Evolutionary conservation across 1,140 invertebrate genomes (phyloP).

Genomic region (Drosophila triauraria): DNA sequence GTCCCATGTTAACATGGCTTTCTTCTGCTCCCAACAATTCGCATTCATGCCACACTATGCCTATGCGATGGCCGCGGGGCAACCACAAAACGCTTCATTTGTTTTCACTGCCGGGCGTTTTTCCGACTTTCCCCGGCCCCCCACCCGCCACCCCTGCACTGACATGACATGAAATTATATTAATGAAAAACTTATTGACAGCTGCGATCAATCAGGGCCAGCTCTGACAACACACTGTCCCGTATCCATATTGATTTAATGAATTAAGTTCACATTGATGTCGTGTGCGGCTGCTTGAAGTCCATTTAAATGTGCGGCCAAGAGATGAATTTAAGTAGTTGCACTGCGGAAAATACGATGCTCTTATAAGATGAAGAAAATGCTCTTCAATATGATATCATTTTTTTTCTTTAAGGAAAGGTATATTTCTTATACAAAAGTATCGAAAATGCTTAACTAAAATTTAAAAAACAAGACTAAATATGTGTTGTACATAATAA

Average conservation of each 20-base stretch:
- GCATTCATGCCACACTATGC: constrained; percentile 8
- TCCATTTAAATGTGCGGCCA: constrained; percentile 39
- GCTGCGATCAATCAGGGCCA: constrained; percentile 73
- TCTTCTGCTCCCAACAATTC: constrained; percentile 49
- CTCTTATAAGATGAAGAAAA: background rate
- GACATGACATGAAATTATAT: constrained; percentile 79
- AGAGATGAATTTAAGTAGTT: constrained; percentile 29
- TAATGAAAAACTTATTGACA: constrained; percentile 83
- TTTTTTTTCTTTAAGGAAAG: too few relatives aligned
- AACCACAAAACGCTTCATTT: constrained; percentile 74
- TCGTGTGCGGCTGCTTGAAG: constrained; percentile 27
- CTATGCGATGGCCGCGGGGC: constrained; percentile 4
- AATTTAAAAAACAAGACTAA: background rate
- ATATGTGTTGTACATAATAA: background rate
- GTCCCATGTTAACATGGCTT: constrained; percentile 75
- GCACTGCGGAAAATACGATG: background rate
- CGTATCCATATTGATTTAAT: constrained; percentile 64
- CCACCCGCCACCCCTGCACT: constrained; percentile 48
- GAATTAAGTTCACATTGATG: constrained; percentile 64
- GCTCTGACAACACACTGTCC: constrained; percentile 54
- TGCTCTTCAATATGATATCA: background rate
- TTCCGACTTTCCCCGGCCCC: constrained; percentile 5
- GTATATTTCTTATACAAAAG: too few relatives aligned
- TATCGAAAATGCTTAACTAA: too few relatives aligned
- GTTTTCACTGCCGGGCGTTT: constrained; percentile 63